Conservation (phyloP, 2,113 vertebrate species). For the Balaeniceps rex region DNA sequence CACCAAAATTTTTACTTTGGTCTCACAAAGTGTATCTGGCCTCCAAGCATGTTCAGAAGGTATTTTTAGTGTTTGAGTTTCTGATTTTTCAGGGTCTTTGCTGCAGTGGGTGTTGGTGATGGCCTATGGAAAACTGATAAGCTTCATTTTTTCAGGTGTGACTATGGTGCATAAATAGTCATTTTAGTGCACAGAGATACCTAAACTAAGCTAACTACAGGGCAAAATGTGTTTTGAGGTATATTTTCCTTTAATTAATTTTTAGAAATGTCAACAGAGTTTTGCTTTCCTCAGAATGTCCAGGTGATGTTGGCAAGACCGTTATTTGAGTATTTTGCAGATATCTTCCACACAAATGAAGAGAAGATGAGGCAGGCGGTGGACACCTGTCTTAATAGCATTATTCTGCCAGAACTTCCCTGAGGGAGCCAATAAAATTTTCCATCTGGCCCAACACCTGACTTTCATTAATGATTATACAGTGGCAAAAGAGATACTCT, state of each 20-base stretch:
- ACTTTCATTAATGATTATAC: not conserved
- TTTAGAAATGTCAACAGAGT: not conserved
- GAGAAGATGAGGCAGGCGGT: not conserved
- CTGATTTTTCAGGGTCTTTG: not conserved
- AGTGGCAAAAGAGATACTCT: not conserved
- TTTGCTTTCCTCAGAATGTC: not conserved
- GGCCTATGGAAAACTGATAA: not conserved
- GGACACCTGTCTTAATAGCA: not conserved
- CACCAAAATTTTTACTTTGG: not conserved
- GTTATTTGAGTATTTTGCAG: not conserved
- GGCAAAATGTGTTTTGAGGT: not conserved
- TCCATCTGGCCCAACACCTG: not conserved
- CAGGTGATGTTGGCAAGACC: not conserved
- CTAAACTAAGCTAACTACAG: not conserved
- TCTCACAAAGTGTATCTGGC: not conserved
- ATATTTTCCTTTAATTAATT: not conserved
- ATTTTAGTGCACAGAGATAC: not conserved
- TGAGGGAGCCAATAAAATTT: not conserved
- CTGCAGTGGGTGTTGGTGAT: rapidly evolving
- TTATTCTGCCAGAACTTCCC: not conserved
- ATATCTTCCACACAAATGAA: not conserved
- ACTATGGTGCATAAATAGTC: not conserved
- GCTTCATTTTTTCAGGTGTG: not conserved
- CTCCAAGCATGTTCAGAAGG: not conserved
- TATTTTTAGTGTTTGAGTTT: not conserved